These are phyloP conservation scores for Gerris buenoi DNA, from an alignment of 1,140 invertebrate genomes.

Conservation along the genomic window DNA sequence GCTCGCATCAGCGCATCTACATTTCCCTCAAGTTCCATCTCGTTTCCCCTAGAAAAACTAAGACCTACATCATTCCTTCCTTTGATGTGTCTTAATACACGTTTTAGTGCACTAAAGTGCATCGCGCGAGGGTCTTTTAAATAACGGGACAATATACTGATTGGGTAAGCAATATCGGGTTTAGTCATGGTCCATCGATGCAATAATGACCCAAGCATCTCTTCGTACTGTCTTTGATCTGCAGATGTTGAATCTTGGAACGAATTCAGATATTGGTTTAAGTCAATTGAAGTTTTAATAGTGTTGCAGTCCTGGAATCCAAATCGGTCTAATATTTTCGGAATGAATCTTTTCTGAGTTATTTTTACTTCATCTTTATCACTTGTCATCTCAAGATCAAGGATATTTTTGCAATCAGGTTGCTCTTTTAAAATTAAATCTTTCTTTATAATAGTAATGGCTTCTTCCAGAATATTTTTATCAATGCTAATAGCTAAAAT, in stretches of 20 bases:
- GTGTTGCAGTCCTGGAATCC: background rate
- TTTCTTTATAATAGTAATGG: background rate
- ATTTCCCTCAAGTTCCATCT: background rate
- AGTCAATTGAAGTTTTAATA: background rate
- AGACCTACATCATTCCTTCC: background rate
- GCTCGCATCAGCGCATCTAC: background rate
- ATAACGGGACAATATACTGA: background rate
- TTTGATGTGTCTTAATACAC: background rate
- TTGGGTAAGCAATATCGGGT: background rate
- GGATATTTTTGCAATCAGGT: background rate
- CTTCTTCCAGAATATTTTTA: background rate
- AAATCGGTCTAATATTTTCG: background rate
- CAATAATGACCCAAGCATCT: background rate
- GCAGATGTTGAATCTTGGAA: background rate
- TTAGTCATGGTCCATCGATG: background rate
- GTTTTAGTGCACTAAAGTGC: background rate
- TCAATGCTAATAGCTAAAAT: background rate
- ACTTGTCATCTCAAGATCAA: background rate
- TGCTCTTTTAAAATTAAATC: background rate
- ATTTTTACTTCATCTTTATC: background rate
- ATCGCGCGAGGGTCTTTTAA: background rate
- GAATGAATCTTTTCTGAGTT: background rate
- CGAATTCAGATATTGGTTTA: background rate
- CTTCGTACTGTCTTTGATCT: background rate
- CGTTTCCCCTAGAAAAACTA: background rate